Evolutionary conservation across 2,113 vertebrate species (phyloP), one percentile per base, ranked within the genome.

Genomic region (Lampris incognitus): DNA sequence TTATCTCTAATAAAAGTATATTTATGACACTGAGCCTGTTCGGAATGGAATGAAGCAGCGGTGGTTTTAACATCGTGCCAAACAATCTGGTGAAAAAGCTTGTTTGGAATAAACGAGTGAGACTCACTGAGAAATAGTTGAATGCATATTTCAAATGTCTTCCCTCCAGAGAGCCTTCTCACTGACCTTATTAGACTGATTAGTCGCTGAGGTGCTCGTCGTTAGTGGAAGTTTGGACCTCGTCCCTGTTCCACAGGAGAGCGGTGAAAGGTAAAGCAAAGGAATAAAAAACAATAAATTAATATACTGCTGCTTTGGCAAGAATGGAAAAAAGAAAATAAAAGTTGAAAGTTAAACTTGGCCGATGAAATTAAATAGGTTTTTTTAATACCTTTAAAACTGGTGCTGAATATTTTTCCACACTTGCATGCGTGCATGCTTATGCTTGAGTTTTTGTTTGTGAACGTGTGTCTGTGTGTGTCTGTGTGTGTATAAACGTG

Each of bases 371-470:
- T 46, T 75, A 62, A 72, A 86, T 72, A 81, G 82, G 83, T 76
- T 88, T 85, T 87, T 86, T 83, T 88, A 82, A 87, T 76, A 85
- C 69, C 81, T 41, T 76, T 38, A 58, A 8, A 41, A 48, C 62
- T 91, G 87, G 89, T 89, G 72, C 41, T 52, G 50, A 58, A 40
- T 37, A 11, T 72, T 70, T 82, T 82, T 83, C 74, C 82, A 69
- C 91, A 92, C 87, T 87, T 92, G 91, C 87, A 85, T 79, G 88
- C 89, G 88, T 84, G 76, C 24, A 24, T 24, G 24, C 24, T 24
- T 24, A 24, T 24, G 24, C 24, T 24, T 24, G 24, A 24, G 72
- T 76, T 42, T 61, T 40, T 81, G 58, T 74, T 60, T 84, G 51
- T 62, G 39, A 59, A 52, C 72, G 11, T 58, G 66, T 66, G 61